These are phyloP conservation scores for Tricholauxania praeusta DNA, from an alignment of 2,888 invertebrate genomes.

Conservation along the genomic window DNA sequence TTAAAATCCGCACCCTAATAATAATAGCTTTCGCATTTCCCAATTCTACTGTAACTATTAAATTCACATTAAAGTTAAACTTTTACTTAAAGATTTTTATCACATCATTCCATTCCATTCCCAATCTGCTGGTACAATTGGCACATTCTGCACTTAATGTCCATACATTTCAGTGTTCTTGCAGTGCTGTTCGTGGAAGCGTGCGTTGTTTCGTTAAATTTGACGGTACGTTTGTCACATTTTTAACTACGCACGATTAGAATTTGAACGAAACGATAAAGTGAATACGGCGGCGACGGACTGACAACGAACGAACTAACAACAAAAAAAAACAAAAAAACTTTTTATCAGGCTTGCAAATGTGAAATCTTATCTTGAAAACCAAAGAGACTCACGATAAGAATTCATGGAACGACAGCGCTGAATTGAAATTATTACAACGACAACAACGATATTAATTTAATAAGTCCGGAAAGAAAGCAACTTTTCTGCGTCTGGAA, in stretches of 20 bases:
- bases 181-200: slow-evolving; percentile 22
- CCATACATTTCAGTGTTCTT: slow-evolving; percentile 27
- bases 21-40: too few species aligned
- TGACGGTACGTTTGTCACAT: too few species aligned
- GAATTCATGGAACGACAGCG: slow-evolving; percentile 13
- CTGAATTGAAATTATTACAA: not conserved
- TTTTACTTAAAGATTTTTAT: slow-evolving; percentile 2
- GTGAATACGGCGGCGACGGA: not conserved
- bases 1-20: too few species aligned
- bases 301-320: too few species aligned
- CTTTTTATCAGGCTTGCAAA: not conserved
- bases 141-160: slow-evolving; percentile 26
- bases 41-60: too few species aligned
- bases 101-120: slow-evolving; percentile 1
- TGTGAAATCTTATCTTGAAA: slow-evolving; percentile 36
- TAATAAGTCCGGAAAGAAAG: slow-evolving; percentile 9
- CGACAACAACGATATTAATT: not conserved
- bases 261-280: not conserved
- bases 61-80: slow-evolving; percentile 18
- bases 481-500: slow-evolving; percentile 4
- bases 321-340: not conserved
- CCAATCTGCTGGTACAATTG: slow-evolving; percentile 15
- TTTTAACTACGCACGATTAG: not conserved
- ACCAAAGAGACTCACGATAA: slow-evolving; percentile 20
- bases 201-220: not conserved